These are phyloP conservation scores for Ametastegia equiseti DNA, from an alignment of 2,888 invertebrate genomes.

Conservation along the genomic window DNA sequence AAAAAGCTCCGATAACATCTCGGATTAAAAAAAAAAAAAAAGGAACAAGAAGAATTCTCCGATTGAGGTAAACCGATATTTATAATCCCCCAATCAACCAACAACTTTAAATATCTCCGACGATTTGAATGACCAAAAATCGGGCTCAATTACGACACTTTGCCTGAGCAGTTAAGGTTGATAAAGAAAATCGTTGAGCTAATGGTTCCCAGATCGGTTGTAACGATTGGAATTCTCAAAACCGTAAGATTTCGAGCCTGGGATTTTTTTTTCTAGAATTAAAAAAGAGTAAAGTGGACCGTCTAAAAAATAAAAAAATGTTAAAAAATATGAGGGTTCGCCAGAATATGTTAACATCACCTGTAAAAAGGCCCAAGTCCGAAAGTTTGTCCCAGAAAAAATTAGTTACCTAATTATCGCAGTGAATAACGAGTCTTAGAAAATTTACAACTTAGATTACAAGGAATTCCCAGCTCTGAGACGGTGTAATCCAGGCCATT, in stretches of 20 bases:
- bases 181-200: slow-evolving; percentile 5
- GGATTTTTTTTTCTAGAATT: background rate
- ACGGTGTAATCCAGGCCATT: background rate
- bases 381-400: background rate
- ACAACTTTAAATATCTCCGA: background rate
- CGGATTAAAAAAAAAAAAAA: too few relatives aligned
- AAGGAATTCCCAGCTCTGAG: background rate
- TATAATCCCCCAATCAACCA: background rate
- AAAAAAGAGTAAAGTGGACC: background rate
- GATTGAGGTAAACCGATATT: background rate
- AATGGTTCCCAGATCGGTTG: slow-evolving; percentile 18
- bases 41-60: too few relatives aligned
- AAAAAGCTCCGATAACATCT: too few relatives aligned
- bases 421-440: background rate
- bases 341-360: background rate
- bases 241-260: background rate
- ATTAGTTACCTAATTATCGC: slow-evolving; percentile 6
- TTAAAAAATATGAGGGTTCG: background rate
- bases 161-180: too few relatives aligned
- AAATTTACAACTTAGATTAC: slow-evolving; percentile 36
- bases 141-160: background rate
- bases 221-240: background rate
- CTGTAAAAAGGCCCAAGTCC: too few relatives aligned
- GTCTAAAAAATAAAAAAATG: background rate
- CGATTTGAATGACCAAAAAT: background rate